phyloP scores from a whole-genome alignment of 2,888 invertebrate species.

The Luperina nickerlii region DNA sequence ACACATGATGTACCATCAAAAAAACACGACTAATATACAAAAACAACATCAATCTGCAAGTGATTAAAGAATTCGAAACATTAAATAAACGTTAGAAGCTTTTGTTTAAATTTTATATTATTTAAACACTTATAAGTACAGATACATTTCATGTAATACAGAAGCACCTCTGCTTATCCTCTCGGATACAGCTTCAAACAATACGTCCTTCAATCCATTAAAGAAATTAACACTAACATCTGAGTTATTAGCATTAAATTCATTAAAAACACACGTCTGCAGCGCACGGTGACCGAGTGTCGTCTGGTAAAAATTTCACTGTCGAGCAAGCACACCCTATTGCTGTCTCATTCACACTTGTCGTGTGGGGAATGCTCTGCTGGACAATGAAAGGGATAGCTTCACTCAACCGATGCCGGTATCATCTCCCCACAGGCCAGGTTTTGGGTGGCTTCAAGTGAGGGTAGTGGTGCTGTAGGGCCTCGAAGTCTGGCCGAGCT shows the following conservation, averaged over 20 bases:
- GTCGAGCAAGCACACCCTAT: constrained; percentile 71
- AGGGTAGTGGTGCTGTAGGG: constrained; percentile 70
- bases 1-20: constrained; percentile 28
- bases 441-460: constrained; percentile 70
- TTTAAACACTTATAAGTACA: constrained; percentile 65
- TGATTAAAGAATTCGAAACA: constrained; percentile 37
- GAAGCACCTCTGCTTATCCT: constrained; percentile 68
- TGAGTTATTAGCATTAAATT: constrained; percentile 61
- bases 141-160: constrained; percentile 64
- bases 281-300: constrained; percentile 52
- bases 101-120: constrained; percentile 56
- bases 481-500: constrained; percentile 86
- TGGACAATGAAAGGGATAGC: constrained; percentile 75
- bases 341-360: constrained; percentile 72
- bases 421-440: constrained; percentile 83
- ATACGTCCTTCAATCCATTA: constrained; percentile 44
- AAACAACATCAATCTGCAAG: constrained; percentile 42
- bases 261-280: constrained; percentile 67
- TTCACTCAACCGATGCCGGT: constrained; percentile 79
- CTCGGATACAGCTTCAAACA: constrained; percentile 52
- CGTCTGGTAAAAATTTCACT: constrained; percentile 72
- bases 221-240: constrained; percentile 59
- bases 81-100: constrained; percentile 47
- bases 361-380: constrained; percentile 73
- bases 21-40: constrained; percentile 33